A percentile compares a stretch with the other conserved stretches of the same genome.
Conservation (phyloP, 2,888 invertebrate genomes). For the Alcis repandata region DNA sequence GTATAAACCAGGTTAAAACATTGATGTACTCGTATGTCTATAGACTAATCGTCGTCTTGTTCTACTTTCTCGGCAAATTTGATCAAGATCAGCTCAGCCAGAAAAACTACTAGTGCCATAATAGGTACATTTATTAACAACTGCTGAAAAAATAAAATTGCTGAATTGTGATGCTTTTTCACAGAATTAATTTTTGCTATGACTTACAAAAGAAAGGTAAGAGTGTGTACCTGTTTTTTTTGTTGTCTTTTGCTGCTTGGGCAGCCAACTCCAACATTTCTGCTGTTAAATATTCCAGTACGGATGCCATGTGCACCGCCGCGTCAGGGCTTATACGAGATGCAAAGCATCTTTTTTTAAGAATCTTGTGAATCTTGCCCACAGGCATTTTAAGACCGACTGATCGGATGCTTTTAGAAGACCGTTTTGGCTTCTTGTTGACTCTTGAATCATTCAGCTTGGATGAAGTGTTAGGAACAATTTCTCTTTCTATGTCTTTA, state of each 20-base stretch:
- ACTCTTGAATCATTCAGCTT: background rate
- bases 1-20: too few relatives aligned
- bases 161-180: too few relatives aligned
- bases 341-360: conserved; percentile 88
- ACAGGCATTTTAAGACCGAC: conserved; percentile 88
- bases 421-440: conserved; percentile 58
- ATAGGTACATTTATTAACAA: too few relatives aligned
- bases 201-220: too few relatives aligned
- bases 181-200: too few relatives aligned
- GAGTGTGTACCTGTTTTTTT: conserved; percentile 83
- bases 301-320: conserved; percentile 86
- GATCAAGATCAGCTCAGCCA: too few relatives aligned
- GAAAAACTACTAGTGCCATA: too few relatives aligned
- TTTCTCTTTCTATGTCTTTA: background rate
- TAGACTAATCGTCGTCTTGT: too few relatives aligned
- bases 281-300: conserved; percentile 89
- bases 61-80: too few relatives aligned
- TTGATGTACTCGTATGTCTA: too few relatives aligned
- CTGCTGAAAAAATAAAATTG: too few relatives aligned
- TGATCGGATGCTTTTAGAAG: conserved; percentile 81
- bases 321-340: conserved; percentile 86
- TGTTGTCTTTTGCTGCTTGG: conserved; percentile 90
- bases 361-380: conserved; percentile 86
- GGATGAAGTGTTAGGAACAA: background rate
- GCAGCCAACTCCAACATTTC: conserved; percentile 90